Evolutionary conservation across 2,113 vertebrate genomes (phyloP).

Genomic region (Corvus moneduloides): DNA sequence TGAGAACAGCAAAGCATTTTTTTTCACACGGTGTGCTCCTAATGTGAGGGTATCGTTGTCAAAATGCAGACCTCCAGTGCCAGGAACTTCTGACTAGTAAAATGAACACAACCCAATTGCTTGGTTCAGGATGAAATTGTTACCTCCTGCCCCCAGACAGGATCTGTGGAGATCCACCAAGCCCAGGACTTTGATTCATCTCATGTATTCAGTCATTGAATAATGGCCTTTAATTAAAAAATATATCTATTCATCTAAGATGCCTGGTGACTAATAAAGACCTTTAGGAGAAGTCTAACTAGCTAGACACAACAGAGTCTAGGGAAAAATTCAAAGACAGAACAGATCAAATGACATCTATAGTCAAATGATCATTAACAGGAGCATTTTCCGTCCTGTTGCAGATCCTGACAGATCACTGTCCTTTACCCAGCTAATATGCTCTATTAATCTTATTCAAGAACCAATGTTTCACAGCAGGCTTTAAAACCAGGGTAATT

Average conservation of each 20-base stretch:
- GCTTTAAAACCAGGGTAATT: neutral
- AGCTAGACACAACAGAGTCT: neutral
- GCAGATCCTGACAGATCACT: neutral
- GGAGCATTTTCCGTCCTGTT: neutral
- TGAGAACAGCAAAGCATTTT: neutral
- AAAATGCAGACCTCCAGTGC: neutral
- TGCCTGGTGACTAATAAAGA: neutral
- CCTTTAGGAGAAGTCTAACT: slow-evolving; percentile 19
- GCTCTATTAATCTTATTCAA: slow-evolving; percentile 7
- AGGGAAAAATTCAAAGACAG: neutral
- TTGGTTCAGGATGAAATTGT: neutral
- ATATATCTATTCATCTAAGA: neutral
- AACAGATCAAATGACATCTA: neutral
- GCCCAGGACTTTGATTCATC: neutral
- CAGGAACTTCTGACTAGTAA: neutral
- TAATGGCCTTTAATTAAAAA: slow-evolving; percentile 1
- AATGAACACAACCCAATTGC: neutral
- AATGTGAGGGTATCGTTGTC: neutral
- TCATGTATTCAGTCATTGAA: neutral
- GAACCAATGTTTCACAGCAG: neutral
- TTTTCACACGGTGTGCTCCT: neutral
- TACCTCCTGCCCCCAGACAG: neutral
- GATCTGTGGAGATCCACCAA: neutral
- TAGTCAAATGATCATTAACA: slow-evolving; percentile 37
- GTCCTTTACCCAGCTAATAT: neutral